Evolutionary conservation across 2,888 invertebrate genomes (phyloP).

Genomic region (Trypoxylon attenuatum): DNA sequence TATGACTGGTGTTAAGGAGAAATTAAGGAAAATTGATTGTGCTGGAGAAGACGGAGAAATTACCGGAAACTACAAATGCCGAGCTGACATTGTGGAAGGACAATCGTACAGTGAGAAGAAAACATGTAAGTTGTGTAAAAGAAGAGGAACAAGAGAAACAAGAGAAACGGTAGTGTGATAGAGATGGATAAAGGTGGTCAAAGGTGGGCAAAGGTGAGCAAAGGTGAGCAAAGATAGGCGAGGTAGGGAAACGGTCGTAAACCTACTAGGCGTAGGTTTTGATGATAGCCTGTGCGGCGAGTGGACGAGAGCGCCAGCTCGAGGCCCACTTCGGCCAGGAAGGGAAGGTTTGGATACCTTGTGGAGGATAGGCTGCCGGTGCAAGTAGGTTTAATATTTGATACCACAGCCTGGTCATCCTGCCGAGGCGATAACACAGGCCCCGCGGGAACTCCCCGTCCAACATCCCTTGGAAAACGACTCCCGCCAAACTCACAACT

Average conservation of each 20-base stretch:
- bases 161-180: too few relatives aligned
- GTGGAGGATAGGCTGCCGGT: constrained; percentile 66
- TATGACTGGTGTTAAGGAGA: too few relatives aligned
- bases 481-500: constrained; percentile 50
- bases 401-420: constrained; percentile 74
- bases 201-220: too few relatives aligned
- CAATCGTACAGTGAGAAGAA: too few relatives aligned
- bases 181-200: too few relatives aligned
- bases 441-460: constrained; percentile 74
- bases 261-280: constrained; percentile 56
- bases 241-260: constrained; percentile 45
- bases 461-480: constrained; percentile 73
- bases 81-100: too few relatives aligned
- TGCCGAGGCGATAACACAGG: constrained; percentile 74
- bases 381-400: constrained; percentile 75
- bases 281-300: constrained; percentile 46
- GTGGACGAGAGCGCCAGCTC: constrained; percentile 34
- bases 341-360: constrained; percentile 58
- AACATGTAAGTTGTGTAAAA: too few relatives aligned
- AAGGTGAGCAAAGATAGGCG: too few relatives aligned
- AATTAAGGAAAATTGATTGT: too few relatives aligned
- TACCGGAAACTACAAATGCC: too few relatives aligned
- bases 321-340: constrained; percentile 43
- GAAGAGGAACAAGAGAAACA: too few relatives aligned
- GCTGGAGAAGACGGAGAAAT: too few relatives aligned